Percentiles rank a stretch among this genome's conserved stretches.
Evolutionary conservation across 2,113 vertebrate genomes (phyloP).

Genomic region (Tragelaphus imberbis): DNA sequence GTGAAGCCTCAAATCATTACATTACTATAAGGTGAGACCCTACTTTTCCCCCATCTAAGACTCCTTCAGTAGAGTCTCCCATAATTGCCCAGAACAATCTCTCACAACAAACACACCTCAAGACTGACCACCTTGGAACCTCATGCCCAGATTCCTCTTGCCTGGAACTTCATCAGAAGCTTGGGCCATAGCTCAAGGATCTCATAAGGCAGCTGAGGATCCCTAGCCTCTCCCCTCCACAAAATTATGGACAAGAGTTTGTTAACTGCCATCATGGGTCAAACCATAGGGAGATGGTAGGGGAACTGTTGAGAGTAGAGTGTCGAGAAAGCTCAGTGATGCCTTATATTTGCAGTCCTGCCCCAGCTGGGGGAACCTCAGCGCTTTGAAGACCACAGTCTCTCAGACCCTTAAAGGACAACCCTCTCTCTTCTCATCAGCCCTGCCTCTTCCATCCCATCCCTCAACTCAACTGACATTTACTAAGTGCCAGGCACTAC

Average conservation of each 20-base stretch:
- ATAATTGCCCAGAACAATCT: background rate
- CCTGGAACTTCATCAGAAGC: background rate
- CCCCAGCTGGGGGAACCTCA: background rate
- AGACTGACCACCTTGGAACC: background rate
- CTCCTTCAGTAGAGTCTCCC: background rate
- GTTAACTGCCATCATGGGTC: background rate
- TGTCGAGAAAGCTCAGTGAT: background rate
- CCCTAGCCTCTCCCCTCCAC: background rate
- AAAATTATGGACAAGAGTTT: background rate
- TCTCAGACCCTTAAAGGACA: background rate
- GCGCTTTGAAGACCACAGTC: background rate
- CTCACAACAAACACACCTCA: background rate
- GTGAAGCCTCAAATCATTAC: background rate
- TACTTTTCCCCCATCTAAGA: background rate
- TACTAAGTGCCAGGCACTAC: background rate
- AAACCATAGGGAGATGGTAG: background rate
- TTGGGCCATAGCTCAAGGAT: background rate
- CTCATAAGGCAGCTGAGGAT: background rate
- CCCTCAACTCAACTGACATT: background rate
- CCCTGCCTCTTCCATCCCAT: background rate
- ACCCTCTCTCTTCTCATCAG: background rate
- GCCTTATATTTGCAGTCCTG: background rate
- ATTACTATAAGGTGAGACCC: background rate
- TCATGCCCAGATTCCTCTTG: background rate
- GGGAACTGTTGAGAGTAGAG: background rate